Evolutionary conservation across 2,888 invertebrate species (phyloP), one percentile per base, ranked within the genome.

Genomic region (Meloe dianella): DNA sequence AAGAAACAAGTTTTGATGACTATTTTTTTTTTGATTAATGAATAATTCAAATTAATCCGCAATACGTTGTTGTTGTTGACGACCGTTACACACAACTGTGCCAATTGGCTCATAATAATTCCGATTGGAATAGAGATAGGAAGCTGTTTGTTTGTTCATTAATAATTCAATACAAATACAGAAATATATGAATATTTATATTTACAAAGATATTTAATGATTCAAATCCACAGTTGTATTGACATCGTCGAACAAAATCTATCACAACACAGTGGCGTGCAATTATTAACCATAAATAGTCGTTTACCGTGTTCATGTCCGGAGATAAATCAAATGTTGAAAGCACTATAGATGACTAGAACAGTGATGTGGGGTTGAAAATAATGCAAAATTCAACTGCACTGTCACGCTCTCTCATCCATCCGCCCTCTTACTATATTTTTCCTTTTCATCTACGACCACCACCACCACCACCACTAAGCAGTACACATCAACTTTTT

Each of bases 321-420:
- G 22, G 17, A 14, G 20, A 35, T 38, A 59, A 59, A 59, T 59
- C 59, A 59, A 59, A 38, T 35, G 12, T 54, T 54, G 54, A 41
- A 41, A 41, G n/a, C n/a, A n/a, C n/a, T n/a, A 17, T 17, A 41
- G 17, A 41, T 17, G 41, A 41, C 41, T 41, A n/a, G n/a, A n/a
- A n/a, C n/a, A n/a, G n/a, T 6, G 41, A 27, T 27, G 27, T 14
- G 35, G 35, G 24, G 24, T 20, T n/a, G 59, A 59, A 30, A 59
- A 32, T 59, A 59, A 59, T 59, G 59, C 59, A 59, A 59, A 59
- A 32, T 59, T 59, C 32, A 24, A 35, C 59, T 59, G 59, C 59
- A 59, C 20, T 22, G 35, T 59, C 35, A 59, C 59, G 35, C 24
- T 32, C 20, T 27, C 22, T 54, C 59, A 10, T 29, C 29, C 22